Evolutionary conservation across 2,113 vertebrate genomes (phyloP), one percentile per base, ranked within the genome.

Genomic region (Oenanthe melanoleuca): DNA sequence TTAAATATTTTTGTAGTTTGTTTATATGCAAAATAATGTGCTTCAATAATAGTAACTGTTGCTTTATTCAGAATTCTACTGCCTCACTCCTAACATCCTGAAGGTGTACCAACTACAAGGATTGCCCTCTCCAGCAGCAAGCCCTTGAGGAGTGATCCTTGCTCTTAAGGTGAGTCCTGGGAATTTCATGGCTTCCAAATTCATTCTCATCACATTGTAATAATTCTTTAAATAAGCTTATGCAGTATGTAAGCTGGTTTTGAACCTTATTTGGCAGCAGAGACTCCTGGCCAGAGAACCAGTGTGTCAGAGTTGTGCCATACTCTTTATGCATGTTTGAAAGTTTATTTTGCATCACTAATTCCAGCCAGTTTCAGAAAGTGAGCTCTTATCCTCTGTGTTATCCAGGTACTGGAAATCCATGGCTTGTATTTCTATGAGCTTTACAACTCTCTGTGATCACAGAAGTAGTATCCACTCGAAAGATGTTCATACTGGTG

Each of bases 21-120:
- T 23, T 42, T 70, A 23, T 8, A 33, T 3, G 5, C 21, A 31
- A 66, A 80, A 64, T 31, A 42, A 28, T 33, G 8, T 26, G 64
- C 16, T 77, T 83, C 20, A 22, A 0, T 59, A 6, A 23, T 2
- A 34, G 33, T 5, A 84, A 18, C 11, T 63, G 7, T 37, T 92
- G 61, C 21, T 57, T 75, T 72, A 20, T 50, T 60, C 53, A n/a
- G 59, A 52, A 24, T 45, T 55, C 71, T 40, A 6, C 52, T 78
- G 28, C 19, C 49, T 70, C n/a, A 4, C 33, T 16, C 1, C 50
- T 12, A 12, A 21, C 14, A 40, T 9, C 8, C 12, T 1, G 2
- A 61, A 47, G 42, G 22, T 63, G 19, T 55, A 34, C 38, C 22
- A 44, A 0, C 6, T 20, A 3, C 37, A 12, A 3, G 37, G 22